Conservation (phyloP, 2,113 vertebrate species). For the Erythrolamprus reginae region DNA sequence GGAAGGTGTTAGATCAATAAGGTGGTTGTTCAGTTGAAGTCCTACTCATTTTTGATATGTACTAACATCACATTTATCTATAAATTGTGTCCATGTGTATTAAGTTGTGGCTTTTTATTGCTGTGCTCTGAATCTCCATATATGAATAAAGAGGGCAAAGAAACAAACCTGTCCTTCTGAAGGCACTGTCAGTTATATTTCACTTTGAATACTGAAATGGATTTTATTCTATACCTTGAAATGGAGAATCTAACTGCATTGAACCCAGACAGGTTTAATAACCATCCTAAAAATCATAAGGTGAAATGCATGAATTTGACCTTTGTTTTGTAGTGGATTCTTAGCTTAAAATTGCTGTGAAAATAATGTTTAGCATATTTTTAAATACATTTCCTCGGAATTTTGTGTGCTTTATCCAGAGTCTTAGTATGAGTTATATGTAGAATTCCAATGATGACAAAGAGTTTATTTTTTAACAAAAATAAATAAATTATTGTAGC, state of each 20-base stretch:
- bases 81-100: neutral
- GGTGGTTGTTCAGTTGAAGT: neutral
- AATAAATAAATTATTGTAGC: constrained; percentile 26
- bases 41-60: neutral
- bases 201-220: neutral
- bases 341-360: neutral
- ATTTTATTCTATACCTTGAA: neutral
- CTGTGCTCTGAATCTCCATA: neutral
- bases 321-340: neutral
- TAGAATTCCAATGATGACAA: constrained; percentile 8
- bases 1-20: neutral
- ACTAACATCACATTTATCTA: neutral
- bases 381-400: neutral
- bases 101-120: neutral
- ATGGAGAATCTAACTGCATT: neutral
- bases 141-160: neutral
- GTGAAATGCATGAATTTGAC: neutral
- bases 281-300: neutral
- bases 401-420: constrained; percentile 21
- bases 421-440: constrained; percentile 31
- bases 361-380: neutral
- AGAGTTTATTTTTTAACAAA: constrained; percentile 45
- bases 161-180: neutral
- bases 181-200: neutral
- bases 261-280: neutral